Percentiles rank a stretch among this genome's conserved stretches.
phyloP scores from a whole-genome alignment of 1,140 invertebrate species.

The Pteromalus puparum region DNA sequence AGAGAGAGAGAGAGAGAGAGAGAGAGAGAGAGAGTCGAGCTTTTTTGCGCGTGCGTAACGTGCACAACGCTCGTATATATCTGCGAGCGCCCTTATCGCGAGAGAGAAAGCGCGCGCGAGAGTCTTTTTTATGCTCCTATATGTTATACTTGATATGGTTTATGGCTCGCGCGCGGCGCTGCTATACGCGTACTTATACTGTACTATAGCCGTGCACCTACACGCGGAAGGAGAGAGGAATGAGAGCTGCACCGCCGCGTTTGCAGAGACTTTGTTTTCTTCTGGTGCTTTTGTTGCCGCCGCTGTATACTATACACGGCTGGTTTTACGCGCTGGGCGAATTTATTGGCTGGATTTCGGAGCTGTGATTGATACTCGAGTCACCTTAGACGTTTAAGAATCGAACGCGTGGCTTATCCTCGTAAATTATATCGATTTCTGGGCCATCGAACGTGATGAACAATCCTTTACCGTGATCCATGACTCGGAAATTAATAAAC shows the following conservation, averaged over 20 bases:
- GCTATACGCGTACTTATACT: too few species aligned
- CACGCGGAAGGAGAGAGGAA: conserved; percentile 7
- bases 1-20: not conserved
- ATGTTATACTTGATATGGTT: conserved; percentile 48
- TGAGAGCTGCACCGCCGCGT: not conserved
- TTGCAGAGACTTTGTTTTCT: not conserved
- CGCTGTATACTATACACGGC: too few species aligned
- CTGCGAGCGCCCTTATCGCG: conserved; percentile 27
- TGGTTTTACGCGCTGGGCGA: not conserved
- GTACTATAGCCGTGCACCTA: not conserved
- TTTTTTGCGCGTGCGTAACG: conserved; percentile 5
- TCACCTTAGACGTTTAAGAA: not conserved
- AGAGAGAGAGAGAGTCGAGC: not conserved
- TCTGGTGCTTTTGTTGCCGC: not conserved
- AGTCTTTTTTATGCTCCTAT: conserved; percentile 43
- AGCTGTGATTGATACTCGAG: not conserved
- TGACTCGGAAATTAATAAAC: too few species aligned
- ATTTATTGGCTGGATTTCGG: not conserved
- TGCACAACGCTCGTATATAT: conserved; percentile 23
- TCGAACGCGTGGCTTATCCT: too few species aligned
- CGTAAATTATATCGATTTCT: too few species aligned
- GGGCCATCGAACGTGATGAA: too few species aligned
- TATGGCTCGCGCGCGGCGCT: conserved; percentile 18
- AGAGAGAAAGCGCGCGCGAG: too few species aligned
- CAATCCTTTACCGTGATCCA: too few species aligned